Evolutionary conservation across 1,140 invertebrate genomes (phyloP), one percentile per base, ranked within the genome.

Genomic region (Psix sp.): DNA sequence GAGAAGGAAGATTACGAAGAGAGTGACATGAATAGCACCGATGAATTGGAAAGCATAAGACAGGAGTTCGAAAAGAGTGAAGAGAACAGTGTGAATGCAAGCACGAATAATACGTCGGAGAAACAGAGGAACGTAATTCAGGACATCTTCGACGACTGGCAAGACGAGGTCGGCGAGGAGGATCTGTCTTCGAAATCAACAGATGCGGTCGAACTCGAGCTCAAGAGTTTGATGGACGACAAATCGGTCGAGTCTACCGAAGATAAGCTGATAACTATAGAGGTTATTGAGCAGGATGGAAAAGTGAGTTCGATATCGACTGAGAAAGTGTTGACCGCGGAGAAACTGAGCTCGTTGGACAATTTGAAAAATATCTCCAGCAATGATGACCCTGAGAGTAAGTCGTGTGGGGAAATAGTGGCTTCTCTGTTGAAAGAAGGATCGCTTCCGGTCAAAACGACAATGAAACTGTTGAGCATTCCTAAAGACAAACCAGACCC

Each of bases 121-220:
- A 86, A 81, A 20, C 78, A 80, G 18, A 77, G 84, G 18, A 87
- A 82, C 43, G 81, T 87, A 1, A 85, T 87, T 43, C 82, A 87
- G 46, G 83, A 84, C 43, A 87, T 87, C 9, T 86, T 85, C 48
- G 84, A 87, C 38, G 86, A 87, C 43, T 87, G 86, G 86, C 78
- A 77, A 1, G 86, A 85, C 21, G 85, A 87, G 33, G 82, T 82
- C 51, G 17, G 29, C 3, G 84, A 86, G 3, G 83, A 84, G n/a
- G 83, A 86, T 18, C 16, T 62, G 35, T 13, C 74, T 62, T 26
- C 31, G 17, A 77, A 80, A 21, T 31, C 65, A 0, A 78, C 82
- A 0, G 86, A 87, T 24, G 71, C 78, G 1, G 85, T 87, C 0
- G 86, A 87, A 51, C 70, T 84, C 20, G 82, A 87, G 42, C 49